phyloP scores from a whole-genome alignment of 2,113 vertebrate genomes.

The Larimichthys crocea region DNA sequence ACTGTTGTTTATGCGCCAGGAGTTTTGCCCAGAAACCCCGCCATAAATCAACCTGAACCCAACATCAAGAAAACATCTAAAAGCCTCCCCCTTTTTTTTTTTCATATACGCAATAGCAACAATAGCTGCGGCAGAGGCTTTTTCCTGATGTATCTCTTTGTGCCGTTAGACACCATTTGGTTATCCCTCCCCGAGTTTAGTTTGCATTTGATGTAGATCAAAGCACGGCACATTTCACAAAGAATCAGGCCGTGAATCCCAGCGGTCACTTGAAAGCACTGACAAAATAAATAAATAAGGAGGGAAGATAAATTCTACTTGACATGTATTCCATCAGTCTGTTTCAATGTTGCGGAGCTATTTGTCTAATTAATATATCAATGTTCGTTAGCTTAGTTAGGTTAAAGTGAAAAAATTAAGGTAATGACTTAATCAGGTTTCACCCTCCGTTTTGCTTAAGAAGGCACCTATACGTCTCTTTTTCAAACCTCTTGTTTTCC shows the following conservation, averaged over 20 bases:
- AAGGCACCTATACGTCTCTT: background rate
- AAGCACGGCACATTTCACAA: conserved; percentile 59
- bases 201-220: conserved; percentile 67
- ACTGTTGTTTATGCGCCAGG: conserved; percentile 64
- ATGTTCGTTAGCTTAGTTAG: conserved; percentile 50
- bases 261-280: conserved; percentile 68
- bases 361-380: conserved; percentile 71
- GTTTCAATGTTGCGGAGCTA: conserved; percentile 40
- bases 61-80: conserved; percentile 39
- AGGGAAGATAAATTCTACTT: conserved; percentile 41
- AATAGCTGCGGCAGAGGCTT: conserved; percentile 1
- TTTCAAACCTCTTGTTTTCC: background rate
- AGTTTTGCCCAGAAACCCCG: conserved; percentile 57
- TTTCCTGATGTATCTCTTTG: conserved; percentile 28
- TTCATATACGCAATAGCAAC: conserved; percentile 14
- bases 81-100: background rate
- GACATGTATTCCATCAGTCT: conserved; percentile 53
- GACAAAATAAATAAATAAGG: conserved; percentile 48
- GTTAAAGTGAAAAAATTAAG: conserved; percentile 71
- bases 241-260: conserved; percentile 65
- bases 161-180: conserved; percentile 29
- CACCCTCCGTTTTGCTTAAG: conserved; percentile 36
- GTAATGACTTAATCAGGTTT: conserved; percentile 56
- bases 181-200: conserved; percentile 57
- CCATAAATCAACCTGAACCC: conserved; percentile 78